These are phyloP conservation scores for Zaprionus kolodkinae DNA, from an alignment of 1,140 invertebrate species.

Conservation along the genomic window DNA sequence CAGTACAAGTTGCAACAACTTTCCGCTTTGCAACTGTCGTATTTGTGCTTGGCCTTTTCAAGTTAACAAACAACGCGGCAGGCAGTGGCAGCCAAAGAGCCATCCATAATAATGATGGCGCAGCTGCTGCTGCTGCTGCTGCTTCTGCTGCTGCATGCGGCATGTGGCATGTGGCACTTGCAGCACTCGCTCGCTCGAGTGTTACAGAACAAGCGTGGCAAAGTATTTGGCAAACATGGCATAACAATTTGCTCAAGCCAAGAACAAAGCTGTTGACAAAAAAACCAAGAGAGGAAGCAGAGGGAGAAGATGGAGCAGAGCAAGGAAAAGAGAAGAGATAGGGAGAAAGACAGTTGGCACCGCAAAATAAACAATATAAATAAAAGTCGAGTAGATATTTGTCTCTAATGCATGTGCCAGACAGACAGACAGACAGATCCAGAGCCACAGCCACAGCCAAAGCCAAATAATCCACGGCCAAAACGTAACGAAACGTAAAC, in stretches of 20 bases:
- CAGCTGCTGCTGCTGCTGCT: constrained; percentile 25
- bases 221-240: constrained; percentile 78
- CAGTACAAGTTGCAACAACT: not conserved
- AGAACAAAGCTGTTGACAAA: constrained; percentile 68
- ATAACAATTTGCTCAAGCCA: constrained; percentile 71
- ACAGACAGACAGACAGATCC: constrained; percentile 23
- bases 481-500: constrained; percentile 36
- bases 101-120: constrained; percentile 50
- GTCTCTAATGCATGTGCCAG: constrained; percentile 60
- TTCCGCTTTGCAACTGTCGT: constrained; percentile 17
- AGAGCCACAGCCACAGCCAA: constrained; percentile 51
- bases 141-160: constrained; percentile 3
- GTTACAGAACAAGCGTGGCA: constrained; percentile 67
- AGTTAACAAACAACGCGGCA: constrained; percentile 46
- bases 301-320: not conserved
- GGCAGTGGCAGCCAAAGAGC: constrained; percentile 17
- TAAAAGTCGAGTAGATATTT: constrained; percentile 59
- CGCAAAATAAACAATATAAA: constrained; percentile 73
- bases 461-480: constrained; percentile 65
- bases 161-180: constrained; percentile 40
- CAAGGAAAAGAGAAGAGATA: not conserved
- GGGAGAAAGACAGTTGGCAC: constrained; percentile 19
- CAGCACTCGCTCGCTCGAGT: constrained; percentile 23
- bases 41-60: constrained; percentile 47
- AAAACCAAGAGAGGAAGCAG: not conserved